Percentiles rank a stretch among this genome's conserved stretches.
phyloP scores from a whole-genome alignment of 2,797 vertebrate species.

The Sarcoramphus papa region DNA sequence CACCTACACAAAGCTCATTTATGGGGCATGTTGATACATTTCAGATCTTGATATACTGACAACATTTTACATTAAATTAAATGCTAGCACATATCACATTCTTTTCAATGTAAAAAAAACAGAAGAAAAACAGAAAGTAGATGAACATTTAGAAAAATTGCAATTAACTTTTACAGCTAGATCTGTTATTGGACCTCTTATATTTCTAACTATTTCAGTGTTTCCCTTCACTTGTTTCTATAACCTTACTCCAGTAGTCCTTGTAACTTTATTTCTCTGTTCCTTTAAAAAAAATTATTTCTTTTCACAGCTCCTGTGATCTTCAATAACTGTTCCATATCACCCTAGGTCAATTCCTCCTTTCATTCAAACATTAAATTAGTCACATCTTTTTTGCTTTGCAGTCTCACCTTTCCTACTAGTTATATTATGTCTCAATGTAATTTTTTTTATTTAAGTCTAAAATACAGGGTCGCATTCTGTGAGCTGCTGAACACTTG shows the following conservation, averaged over 20 bases:
- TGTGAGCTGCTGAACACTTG: not conserved
- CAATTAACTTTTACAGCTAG: not conserved
- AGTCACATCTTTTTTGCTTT: not conserved
- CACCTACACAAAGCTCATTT: conserved; percentile 9
- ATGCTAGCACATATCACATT: not conserved
- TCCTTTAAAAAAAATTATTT: not conserved
- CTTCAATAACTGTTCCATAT: not conserved
- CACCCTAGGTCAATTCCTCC: not conserved
- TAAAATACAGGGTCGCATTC: not conserved
- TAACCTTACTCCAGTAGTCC: not conserved
- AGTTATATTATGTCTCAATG: not conserved
- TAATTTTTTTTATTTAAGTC: not conserved
- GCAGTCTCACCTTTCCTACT: not conserved
- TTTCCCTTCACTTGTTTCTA: not conserved
- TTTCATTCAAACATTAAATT: not conserved
- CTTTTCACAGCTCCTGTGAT: not conserved
- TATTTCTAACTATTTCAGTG: not conserved
- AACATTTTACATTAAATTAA: conserved; percentile 19
- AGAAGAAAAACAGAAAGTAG: not conserved
- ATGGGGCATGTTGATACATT: not conserved
- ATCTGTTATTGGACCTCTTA: not conserved
- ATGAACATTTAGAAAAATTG: not conserved
- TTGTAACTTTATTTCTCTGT: not conserved
- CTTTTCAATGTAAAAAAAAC: not conserved
- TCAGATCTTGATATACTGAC: not conserved